These are phyloP conservation scores for Pantherophis alleghaniensis DNA, from an alignment of 2,797 vertebrate genomes.

Conservation along the genomic window DNA sequence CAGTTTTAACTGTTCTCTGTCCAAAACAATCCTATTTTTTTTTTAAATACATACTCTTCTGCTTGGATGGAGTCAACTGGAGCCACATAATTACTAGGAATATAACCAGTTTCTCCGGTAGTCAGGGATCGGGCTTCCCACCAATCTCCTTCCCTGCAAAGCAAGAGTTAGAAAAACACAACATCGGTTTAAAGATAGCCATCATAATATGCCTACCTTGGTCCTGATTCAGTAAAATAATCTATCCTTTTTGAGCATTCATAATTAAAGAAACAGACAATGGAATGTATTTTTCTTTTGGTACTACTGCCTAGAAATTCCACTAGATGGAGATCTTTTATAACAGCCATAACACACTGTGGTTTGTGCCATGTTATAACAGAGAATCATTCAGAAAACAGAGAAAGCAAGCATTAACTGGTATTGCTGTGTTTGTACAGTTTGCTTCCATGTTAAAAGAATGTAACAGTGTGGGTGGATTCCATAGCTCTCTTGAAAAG, in stretches of 20 bases:
- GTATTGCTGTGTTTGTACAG: constrained; percentile 7
- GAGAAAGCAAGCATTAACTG: constrained; percentile 19
- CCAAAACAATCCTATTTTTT: constrained; percentile 31
- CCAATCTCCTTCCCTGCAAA: constrained; percentile 94
- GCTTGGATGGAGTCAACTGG: constrained; percentile 97
- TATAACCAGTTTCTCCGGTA: constrained; percentile 92
- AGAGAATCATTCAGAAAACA: constrained; percentile 27
- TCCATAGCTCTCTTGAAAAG: background rate
- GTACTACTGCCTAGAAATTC: constrained; percentile 34
- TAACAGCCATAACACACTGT: constrained; percentile 38
- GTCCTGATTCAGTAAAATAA: background rate
- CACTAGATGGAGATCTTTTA: constrained; percentile 77
- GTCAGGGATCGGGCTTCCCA: constrained; percentile 96
- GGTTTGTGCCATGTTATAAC: background rate
- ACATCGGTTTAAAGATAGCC: background rate
- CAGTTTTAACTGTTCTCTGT: constrained; percentile 37
- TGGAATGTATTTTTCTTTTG: background rate
- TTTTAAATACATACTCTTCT: constrained; percentile 87
- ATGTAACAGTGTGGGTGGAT: background rate
- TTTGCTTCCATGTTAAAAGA: background rate
- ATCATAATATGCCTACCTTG: background rate
- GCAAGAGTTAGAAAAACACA: constrained; percentile 48
- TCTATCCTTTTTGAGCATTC: background rate
- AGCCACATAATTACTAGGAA: constrained; percentile 98
- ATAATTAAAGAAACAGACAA: background rate